Conservation (phyloP, 2,113 vertebrate species). For the Strix uralensis region DNA sequence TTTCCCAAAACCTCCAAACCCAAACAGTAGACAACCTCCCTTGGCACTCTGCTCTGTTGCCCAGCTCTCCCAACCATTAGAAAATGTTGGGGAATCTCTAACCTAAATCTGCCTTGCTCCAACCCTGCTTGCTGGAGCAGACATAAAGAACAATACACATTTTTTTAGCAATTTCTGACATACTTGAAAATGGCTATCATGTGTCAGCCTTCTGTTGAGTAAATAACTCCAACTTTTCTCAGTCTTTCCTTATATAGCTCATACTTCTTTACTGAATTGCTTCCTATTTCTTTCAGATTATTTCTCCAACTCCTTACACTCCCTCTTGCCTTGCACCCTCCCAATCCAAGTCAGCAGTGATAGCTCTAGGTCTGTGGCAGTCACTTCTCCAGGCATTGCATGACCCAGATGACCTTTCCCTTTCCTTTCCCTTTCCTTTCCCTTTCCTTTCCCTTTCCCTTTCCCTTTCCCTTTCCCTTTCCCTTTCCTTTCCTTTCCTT, state of each 20-base stretch:
- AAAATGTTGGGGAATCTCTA: background rate
- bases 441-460: background rate
- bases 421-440: too few species aligned
- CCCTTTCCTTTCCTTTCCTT: background rate
- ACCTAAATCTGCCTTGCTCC: background rate
- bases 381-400: background rate
- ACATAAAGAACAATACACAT: background rate
- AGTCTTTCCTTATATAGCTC: background rate
- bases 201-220: background rate
- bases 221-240: background rate
- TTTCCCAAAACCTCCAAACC: background rate
- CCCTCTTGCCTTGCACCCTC: background rate
- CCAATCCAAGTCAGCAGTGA: background rate
- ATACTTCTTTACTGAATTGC: background rate
- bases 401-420: background rate
- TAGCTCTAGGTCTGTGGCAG: background rate
- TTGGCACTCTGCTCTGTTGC: background rate
- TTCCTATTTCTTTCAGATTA: background rate
- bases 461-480: background rate
- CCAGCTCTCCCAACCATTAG: background rate
- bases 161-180: background rate
- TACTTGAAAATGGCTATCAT: background rate
- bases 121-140: background rate
- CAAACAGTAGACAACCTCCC: background rate
- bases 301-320: background rate